Percentiles rank a stretch among this genome's conserved stretches.
Evolutionary conservation across 2,888 invertebrate species (phyloP).

Genomic region (Biston stratarius): DNA sequence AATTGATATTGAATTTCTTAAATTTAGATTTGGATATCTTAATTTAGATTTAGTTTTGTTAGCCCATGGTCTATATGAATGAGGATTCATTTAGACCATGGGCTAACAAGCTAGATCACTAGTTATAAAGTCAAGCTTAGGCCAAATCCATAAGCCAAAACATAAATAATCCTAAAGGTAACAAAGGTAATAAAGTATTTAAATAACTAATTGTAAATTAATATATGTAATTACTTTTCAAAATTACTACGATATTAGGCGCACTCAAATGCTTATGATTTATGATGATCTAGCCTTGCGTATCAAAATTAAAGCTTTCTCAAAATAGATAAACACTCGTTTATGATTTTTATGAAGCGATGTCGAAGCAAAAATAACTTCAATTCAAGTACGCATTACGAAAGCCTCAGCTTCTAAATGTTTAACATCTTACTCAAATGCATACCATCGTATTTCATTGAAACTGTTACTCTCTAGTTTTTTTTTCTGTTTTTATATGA

Average conservation of each 20-base stretch:
- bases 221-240: neutral
- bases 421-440: slow-evolving; percentile 32
- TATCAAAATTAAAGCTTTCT: slow-evolving; percentile 3
- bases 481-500: slow-evolving; percentile 31
- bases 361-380: slow-evolving; percentile 12
- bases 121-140: no score
- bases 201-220: neutral
- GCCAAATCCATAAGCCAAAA: no score
- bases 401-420: slow-evolving; percentile 27
- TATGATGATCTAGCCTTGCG: neutral
- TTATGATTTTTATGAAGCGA: slow-evolving; percentile 2
- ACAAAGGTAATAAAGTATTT: no score
- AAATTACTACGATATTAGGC: neutral
- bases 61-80: no score
- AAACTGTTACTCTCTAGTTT: slow-evolving; percentile 40
- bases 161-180: no score
- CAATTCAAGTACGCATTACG: slow-evolving; percentile 27
- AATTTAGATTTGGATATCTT: no score
- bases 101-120: no score
- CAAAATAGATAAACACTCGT: slow-evolving; percentile 1
- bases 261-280: neutral
- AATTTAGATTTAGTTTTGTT: no score
- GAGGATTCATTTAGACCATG: no score
- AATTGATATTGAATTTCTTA: no score
- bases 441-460: slow-evolving; percentile 28